phyloP scores from a whole-genome alignment of 2,113 vertebrate genomes.

The Lasiurus borealis region DNA sequence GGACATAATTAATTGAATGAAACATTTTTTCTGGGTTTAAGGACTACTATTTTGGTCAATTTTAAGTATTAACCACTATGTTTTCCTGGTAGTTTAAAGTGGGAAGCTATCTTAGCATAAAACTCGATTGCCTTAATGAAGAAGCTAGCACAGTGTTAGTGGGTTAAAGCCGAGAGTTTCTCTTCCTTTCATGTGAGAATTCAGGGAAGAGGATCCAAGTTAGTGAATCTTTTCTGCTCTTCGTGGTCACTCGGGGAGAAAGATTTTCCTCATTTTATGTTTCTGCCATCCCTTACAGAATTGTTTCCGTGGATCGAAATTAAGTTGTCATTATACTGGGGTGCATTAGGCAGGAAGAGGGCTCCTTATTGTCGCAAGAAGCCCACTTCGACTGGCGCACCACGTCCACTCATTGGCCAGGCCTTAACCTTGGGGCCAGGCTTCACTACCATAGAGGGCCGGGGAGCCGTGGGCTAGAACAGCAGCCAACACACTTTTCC shows the following conservation, averaged over 20 bases:
- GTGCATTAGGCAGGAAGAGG: neutral
- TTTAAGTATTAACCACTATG: neutral
- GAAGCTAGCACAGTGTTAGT: neutral
- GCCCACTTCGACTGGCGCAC: neutral
- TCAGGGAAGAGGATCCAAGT: neutral
- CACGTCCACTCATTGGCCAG: neutral
- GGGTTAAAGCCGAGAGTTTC: neutral
- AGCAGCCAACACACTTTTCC: neutral
- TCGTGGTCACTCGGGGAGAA: neutral
- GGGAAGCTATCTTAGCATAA: neutral
- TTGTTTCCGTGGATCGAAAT: neutral
- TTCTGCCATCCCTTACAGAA: neutral
- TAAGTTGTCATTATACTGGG: neutral
- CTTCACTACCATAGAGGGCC: neutral
- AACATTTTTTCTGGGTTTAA: neutral
- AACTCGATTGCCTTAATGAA: neutral
- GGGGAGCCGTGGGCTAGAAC: neutral
- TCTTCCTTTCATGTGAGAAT: slow-evolving; percentile 10
- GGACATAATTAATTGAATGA: slow-evolving; percentile 18
- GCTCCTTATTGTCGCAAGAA: neutral
- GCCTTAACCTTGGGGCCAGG: neutral
- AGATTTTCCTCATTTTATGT: neutral
- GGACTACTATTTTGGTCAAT: neutral
- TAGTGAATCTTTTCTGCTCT: neutral
- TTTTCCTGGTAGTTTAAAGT: slow-evolving; percentile 41